Conservation (phyloP, 2,797 vertebrate genomes). For the Pithecia hirsuta region DNA sequence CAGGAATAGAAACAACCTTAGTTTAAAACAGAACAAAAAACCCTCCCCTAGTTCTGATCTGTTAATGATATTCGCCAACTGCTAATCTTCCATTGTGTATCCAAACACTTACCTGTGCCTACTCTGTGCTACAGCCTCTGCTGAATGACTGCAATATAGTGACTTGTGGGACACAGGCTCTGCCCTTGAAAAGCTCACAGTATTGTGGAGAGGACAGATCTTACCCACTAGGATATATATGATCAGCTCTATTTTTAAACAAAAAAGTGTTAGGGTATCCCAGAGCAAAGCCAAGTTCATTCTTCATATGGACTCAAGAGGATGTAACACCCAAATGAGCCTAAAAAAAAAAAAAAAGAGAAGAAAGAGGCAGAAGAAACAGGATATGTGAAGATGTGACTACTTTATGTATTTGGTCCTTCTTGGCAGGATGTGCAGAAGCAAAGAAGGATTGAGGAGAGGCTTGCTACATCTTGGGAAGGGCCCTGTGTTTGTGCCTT, state of each 20-base stretch:
- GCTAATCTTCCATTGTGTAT: not conserved
- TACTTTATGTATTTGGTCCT: not conserved
- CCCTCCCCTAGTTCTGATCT: not conserved
- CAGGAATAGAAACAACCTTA: constrained; percentile 2
- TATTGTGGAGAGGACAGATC: not conserved
- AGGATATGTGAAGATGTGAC: not conserved
- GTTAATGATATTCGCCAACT: not conserved
- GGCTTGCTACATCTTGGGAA: not conserved
- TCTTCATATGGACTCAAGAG: not conserved
- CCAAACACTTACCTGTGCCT: not conserved
- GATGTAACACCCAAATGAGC: not conserved
- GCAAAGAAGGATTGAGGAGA: not conserved
- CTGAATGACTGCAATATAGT: not conserved
- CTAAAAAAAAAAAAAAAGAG: not conserved
- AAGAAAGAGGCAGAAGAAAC: not conserved
- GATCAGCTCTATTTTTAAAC: not conserved
- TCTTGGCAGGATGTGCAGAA: not conserved
- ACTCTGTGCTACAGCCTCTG: not conserved
- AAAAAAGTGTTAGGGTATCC: not conserved
- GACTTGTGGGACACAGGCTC: not conserved
- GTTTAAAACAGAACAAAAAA: constrained; percentile 1
- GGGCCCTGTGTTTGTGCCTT: not conserved
- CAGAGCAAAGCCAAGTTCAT: constrained; percentile 21
- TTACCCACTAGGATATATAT: not conserved
- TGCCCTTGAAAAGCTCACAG: not conserved